Base-by-base conservation (phyloP, 2,888 invertebrate species). In the Ceriagrion tenellum region DNA sequence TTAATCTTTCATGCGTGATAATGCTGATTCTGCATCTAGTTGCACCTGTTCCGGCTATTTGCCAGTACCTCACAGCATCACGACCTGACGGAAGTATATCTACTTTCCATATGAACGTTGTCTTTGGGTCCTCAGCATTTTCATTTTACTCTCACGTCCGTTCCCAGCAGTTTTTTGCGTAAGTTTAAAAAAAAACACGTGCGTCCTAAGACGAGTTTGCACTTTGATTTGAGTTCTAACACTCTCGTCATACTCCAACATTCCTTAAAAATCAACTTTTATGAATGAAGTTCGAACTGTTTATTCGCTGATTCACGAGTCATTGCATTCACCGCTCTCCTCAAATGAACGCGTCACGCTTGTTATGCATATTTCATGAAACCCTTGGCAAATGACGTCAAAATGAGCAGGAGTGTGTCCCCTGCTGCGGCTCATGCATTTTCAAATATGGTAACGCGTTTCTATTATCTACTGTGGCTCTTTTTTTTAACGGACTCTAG, bases 351-450 rank as follows among this genome's bases (percentile, higher is more conserved):
- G 35, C 81, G 81, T 81, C 4, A 35, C 81, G 81, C 16, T 81
- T 81, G 23, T 69, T 4, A 69, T 69, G 35, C 81, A 81, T 81
- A 81, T 30, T 81, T 81, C 81, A 81, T 81, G 81, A 81, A 81
- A 35, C 35, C 35, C 81, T 81, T 35, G 35, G 16, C 30, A 81
- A 81, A 81, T 81, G 81, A 35, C 16, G 81, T 35, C 81, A 81
- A 81, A 81, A 81, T 81, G 74, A 81, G 74, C 74, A 30, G 81
- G 81, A 81, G 81, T 81, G 35, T 81, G 81, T 81, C 81, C 81
- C 26, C 30, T 35, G 18, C 13, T 35, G 81, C 13, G 12, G 13
- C 35, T 81, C 81, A 81, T 30, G 35, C 35, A 81, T 81, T 81
- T 81, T 81, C 35, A 81, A 81, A 81, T 81, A 81, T 81, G 81